Evolutionary conservation across 2,113 vertebrate genomes (phyloP), one percentile per base, ranked within the genome.

Genomic region (Desmodus rotundus): DNA sequence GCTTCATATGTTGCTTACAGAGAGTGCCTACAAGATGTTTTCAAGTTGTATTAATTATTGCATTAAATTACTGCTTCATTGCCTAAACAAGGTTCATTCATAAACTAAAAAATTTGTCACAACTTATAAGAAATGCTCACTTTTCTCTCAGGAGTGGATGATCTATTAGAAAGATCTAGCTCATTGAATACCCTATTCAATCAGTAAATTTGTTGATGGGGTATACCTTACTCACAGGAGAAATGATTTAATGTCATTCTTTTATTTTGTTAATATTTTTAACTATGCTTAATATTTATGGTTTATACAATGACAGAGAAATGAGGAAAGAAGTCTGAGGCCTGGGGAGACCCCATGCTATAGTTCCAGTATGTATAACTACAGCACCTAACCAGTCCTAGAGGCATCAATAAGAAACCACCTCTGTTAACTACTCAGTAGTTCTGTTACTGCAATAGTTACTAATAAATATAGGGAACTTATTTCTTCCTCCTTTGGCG

Each of bases 191-290:
- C 7, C 20, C 14, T 52, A 43, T 77, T 80, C 54, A 74, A n/a
- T 77, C 67, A 63, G 22, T 89, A 63, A 70, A 84, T 77, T 76
- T 95, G 31, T 83, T 67, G 43, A 81, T 14, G 12, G 38, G 38
- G 4, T 1, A 31, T 26, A 63, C 22, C 19, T 95, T 65, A 54
- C 19, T 89, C 63, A 80, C 22, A 91, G 19, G 5, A 93, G n/a
- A 91, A 95, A 94, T 41, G 0, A 88, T 77, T 76, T 81, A 47
- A 85, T 67, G 45, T 17, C 14, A 76, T 10, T 43, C 43, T 78
- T 81, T 77, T 67, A 56, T 81, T 87, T 93, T 74, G 43, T 63
- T 91, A 89, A 91, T 95, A 92, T 73, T 89, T 89, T 84, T 90
- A 96, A 85, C 5, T 17, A 85, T 67, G 31, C 33, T 67, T 85